These are phyloP conservation scores for Drosophila stalkeri DNA, from an alignment of 2,888 invertebrate genomes.

Conservation along the genomic window DNA sequence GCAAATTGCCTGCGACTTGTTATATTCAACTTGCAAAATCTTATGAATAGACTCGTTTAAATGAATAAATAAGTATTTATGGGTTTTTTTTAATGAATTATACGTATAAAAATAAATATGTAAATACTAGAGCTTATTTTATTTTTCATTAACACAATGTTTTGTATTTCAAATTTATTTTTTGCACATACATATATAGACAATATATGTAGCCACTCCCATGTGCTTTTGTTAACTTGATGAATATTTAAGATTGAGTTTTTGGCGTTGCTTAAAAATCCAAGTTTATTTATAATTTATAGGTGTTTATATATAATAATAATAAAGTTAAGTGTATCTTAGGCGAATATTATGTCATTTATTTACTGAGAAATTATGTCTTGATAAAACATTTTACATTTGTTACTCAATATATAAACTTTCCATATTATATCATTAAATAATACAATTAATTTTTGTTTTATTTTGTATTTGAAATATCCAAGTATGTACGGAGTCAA, in stretches of 20 bases:
- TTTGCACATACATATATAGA: background rate
- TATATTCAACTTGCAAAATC: conserved; percentile 5
- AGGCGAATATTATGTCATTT: too few relatives aligned
- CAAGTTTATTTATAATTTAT: background rate
- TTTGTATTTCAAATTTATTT: background rate
- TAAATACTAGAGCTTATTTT: background rate
- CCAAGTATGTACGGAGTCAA: too few relatives aligned
- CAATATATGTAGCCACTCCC: background rate
- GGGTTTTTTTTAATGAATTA: background rate
- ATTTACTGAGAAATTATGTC: background rate
- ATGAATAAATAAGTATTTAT: conserved; percentile 24
- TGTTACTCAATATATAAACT: too few relatives aligned
- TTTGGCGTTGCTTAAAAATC: background rate
- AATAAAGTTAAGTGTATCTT: too few relatives aligned
- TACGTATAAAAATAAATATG: conserved; percentile 1
- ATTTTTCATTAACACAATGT: background rate
- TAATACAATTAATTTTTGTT: too few relatives aligned
- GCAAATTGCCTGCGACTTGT: conserved; percentile 61
- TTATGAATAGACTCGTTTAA: background rate
- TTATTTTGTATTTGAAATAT: too few relatives aligned
- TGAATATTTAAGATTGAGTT: background rate
- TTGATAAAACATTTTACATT: too few relatives aligned
- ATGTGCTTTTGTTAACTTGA: background rate
- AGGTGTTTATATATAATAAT: background rate
- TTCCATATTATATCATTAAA: too few relatives aligned